phyloP scores from a whole-genome alignment of 2,797 vertebrate species.

The Uromys caudimaculatus region DNA sequence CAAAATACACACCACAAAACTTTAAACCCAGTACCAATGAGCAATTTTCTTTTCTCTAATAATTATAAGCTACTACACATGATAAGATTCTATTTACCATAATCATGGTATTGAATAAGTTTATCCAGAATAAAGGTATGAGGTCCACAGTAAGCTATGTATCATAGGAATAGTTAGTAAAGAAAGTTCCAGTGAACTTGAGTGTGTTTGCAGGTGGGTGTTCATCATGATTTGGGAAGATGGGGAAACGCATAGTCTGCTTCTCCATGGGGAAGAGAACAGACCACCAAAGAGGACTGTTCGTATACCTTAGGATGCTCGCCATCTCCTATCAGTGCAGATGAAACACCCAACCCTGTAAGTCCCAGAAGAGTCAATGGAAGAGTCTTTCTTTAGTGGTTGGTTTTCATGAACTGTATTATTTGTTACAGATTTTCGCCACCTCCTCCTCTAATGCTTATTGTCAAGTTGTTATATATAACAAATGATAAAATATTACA shows the following conservation, averaged over 20 bases:
- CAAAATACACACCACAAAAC: neutral
- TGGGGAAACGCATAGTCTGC: neutral
- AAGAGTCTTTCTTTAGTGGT: neutral
- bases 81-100: neutral
- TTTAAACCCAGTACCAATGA: neutral
- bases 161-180: neutral
- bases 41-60: neutral
- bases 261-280: neutral
- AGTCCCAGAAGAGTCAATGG: constrained; percentile 7
- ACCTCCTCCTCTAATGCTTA: neutral
- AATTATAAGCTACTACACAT: neutral
- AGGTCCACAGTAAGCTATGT: neutral
- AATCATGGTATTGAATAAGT: neutral
- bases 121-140: neutral
- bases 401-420: constrained; percentile 39
- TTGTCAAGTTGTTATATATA: constrained; percentile 19
- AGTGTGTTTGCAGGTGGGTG: neutral
- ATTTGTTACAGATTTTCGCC: constrained; percentile 28
- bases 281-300: neutral
- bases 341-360: neutral
- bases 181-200: neutral
- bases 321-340: neutral
- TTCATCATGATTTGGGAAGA: neutral
- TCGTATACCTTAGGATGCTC: neutral
- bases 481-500: constrained; percentile 52